Base-by-base conservation (phyloP, 2,797 vertebrate species). In the Cyclura pinguis region DNA sequence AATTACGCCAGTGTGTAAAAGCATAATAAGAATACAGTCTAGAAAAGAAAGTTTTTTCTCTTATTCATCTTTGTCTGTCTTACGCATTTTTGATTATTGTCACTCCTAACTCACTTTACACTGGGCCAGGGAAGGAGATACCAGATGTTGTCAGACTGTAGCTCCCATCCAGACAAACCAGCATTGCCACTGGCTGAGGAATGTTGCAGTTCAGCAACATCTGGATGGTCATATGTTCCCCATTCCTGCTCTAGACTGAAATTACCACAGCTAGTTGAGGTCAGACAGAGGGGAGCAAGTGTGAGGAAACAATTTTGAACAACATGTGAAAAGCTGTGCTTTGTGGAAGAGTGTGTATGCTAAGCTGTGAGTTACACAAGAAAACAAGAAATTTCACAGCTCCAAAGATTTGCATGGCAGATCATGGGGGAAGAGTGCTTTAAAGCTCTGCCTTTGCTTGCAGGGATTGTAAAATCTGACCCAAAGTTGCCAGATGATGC, bases 391-490 rank as follows among this genome's bases (percentile, higher is more conserved):
- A 55, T 72, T 69, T 13, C 1, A 32, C 32, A 72, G 7, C 24
- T 59, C 27, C 29, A 27, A 20, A 57, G 4, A 29, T 73, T 35
- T 62, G n/a, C 78, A 82, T 91, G 52, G 6, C 88, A 69, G 8
- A 32, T 47, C 2, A 0, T 74, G 85, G 57, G 42, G 57, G 55
- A 83, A 52, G 50, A 8, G 8, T 29, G 77, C 29, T 2, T 1
- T 84, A 84, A 77, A 67, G 18, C 4, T 78, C 67, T 86, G 67
- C 2, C 12, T 55, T 92, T 95, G 94, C 0, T 97, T 97, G 92
- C 97, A 99, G 99, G 99, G n/a, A 99, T 99, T 95, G 97, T 99
- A 92, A 99, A 99, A 94, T 97, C 98, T 14, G 98, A 99, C 95
- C 99, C 99, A 13, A 97, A 97, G 87, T 98, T 99, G 95, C 98